Evolutionary conservation across 2,797 vertebrate genomes (phyloP).

Genomic region (Fundulus diaphanus): DNA sequence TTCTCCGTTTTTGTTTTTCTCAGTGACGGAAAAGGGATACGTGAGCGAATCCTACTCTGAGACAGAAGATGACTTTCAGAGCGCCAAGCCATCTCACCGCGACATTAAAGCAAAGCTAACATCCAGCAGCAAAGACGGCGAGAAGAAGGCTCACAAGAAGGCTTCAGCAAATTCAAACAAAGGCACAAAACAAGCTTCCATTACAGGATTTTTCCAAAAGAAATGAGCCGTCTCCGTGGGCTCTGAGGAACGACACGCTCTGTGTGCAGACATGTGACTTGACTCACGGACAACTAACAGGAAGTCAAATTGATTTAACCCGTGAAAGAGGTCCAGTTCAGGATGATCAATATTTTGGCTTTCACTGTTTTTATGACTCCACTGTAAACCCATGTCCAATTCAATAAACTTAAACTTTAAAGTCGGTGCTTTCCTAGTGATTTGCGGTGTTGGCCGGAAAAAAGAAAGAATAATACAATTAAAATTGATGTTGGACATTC

Average conservation of each 20-base stretch:
- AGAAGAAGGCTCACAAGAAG: slow-evolving; percentile 85
- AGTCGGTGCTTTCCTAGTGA: background rate
- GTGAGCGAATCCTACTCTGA: slow-evolving; percentile 95
- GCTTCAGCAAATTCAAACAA: slow-evolving; percentile 72
- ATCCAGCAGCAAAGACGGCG: slow-evolving; percentile 78
- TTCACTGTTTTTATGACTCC: background rate
- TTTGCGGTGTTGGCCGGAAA: too few relatives aligned
- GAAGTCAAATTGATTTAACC: background rate
- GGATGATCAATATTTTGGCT: slow-evolving; percentile 4
- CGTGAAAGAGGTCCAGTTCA: background rate
- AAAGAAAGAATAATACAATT: background rate
- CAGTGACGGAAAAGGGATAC: slow-evolving; percentile 94
- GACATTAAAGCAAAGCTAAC: slow-evolving; percentile 41
- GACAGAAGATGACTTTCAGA: slow-evolving; percentile 82
- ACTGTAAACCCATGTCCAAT: slow-evolving; percentile 8
- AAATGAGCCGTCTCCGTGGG: slow-evolving; percentile 75
- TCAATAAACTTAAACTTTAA: slow-evolving; percentile 46
- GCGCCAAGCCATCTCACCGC: slow-evolving; percentile 51
- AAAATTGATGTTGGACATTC: background rate
- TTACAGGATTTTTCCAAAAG: slow-evolving; percentile 94
- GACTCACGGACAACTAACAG: background rate
- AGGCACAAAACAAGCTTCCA: slow-evolving; percentile 90
- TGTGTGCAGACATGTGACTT: background rate
- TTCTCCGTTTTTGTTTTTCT: background rate
- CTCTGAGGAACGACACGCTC: background rate